Evolutionary conservation across 2,888 invertebrate species (phyloP).

Genomic region (Flabesymbios commensalis): DNA sequence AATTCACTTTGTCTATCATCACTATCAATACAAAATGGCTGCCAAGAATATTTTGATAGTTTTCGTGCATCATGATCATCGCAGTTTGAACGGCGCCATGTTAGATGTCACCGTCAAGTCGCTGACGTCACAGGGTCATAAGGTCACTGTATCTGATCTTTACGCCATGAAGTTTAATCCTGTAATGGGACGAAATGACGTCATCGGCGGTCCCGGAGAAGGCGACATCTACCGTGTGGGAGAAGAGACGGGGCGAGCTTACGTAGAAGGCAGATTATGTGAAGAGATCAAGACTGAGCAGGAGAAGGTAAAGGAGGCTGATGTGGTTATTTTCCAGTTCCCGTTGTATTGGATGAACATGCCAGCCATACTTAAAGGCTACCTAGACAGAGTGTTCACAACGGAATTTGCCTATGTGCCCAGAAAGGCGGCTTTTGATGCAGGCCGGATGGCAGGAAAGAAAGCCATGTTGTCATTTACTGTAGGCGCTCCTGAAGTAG

Average conservation of each 20-base stretch:
- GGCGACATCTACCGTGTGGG: no score
- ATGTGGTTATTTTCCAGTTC: slow-evolving; percentile 42
- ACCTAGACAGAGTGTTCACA: slow-evolving; percentile 38
- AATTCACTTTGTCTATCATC: no score
- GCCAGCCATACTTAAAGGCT: slow-evolving; percentile 46
- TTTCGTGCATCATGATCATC: slow-evolving; percentile 43
- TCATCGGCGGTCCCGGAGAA: no score
- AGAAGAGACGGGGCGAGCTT: slow-evolving; percentile 14
- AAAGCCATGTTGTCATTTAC: slow-evolving; percentile 2
- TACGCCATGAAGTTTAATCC: slow-evolving; percentile 44
- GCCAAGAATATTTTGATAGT: slow-evolving; percentile 35
- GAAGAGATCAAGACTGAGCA: slow-evolving; percentile 31
- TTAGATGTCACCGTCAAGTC: slow-evolving; percentile 34
- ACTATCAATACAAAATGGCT: no score
- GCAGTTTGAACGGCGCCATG: slow-evolving; percentile 43
- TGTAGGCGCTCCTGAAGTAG: background rate
- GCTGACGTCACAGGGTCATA: slow-evolving; percentile 35
- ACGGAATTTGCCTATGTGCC: no score
- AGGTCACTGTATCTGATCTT: slow-evolving; percentile 41
- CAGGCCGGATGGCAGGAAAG: no score
- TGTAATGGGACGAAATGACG: slow-evolving; percentile 14
- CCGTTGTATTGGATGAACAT: slow-evolving; percentile 40
- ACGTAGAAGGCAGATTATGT: slow-evolving; percentile 9
- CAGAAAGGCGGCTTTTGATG: no score
- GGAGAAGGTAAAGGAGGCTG: slow-evolving; percentile 35